Evolutionary conservation across 2,888 invertebrate genomes (phyloP).

Genomic region (Hyposoter dolosus): DNA sequence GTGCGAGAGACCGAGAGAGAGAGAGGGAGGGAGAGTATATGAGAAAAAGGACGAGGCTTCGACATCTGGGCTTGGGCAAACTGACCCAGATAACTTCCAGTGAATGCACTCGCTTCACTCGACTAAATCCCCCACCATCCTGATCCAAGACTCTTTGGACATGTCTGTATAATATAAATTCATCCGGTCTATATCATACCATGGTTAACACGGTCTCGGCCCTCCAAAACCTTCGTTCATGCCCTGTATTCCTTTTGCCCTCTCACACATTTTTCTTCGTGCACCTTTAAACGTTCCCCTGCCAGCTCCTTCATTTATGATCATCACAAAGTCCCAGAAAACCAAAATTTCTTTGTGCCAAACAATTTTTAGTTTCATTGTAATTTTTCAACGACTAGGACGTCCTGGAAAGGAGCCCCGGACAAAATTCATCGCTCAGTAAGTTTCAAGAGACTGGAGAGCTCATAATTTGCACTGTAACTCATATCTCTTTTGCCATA

Average conservation of each 20-base stretch:
- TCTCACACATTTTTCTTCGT: constrained; percentile 10
- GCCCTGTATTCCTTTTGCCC: neutral
- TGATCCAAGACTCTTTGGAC: constrained; percentile 48
- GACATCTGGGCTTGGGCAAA: constrained; percentile 78
- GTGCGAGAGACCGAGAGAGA: neutral
- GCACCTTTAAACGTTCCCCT: constrained; percentile 6
- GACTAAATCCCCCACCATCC: constrained; percentile 34
- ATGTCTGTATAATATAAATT: constrained; percentile 63
- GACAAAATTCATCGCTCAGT: neutral
- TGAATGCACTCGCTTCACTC: constrained; percentile 76
- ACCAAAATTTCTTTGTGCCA: neutral
- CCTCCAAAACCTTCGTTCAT: neutral
- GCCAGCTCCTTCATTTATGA: neutral
- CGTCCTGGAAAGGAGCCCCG: neutral
- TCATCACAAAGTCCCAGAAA: too few relatives aligned
- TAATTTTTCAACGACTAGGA: neutral
- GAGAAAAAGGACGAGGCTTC: constrained; percentile 64
- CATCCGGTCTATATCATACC: constrained; percentile 55
- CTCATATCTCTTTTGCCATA: constrained; percentile 11
- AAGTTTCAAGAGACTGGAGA: neutral
- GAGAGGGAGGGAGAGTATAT: constrained; percentile 17
- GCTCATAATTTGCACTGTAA: neutral
- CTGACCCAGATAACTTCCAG: constrained; percentile 81
- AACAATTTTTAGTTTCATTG: neutral
- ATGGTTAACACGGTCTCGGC: constrained; percentile 3